Base-by-base conservation (phyloP, 2,888 invertebrate species). In the Glyphotaelius pellucidus region DNA sequence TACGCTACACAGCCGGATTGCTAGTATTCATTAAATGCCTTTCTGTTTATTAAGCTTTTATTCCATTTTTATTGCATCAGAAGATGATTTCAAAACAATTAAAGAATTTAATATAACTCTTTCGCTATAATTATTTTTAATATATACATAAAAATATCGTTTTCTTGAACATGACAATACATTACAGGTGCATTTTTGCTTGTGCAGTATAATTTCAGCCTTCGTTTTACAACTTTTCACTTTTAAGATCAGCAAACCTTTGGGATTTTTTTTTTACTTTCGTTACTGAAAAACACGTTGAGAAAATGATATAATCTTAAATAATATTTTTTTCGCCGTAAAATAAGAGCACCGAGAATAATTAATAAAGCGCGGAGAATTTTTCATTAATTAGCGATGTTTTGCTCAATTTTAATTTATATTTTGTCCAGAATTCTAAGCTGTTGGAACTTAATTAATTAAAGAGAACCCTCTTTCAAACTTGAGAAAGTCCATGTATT, bases 351-450 rank as follows among this genome's bases (percentile, higher is more conserved):
- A 25, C 25, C 7, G 11, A 67, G 67, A 67, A 67, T 67, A 67
- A 67, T 67, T 25, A 67, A 67, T 67, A 67, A 67, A 67, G 67
- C 25, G 25, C 25, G 25, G 2, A 67, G 67, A 0, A n/a, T 67
- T 67, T 67, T 67, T 67, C 67, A 67, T 67, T 67, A 67, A 67
- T 67, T 67, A 67, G 67, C 67, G n/a, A 67, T 67, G 67, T 67
- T 67, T 67, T 25, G 25, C 67, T 67, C 67, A 67, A 67, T 67
- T 67, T 67, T 67, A 67, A 67, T 25, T 67, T 67, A 67, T 67
- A 67, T 67, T 67, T 67, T n/a, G 67, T 67, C 67, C 67, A 25
- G 67, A 67, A 25, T 67, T 67, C 25, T 67, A 67, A 67, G 67
- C 67, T 67, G 67, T 25, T n/a, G 67, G 67, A 67, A 7, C 67